phyloP scores from a whole-genome alignment of 2,113 vertebrate species.

The Kryptolebias marmoratus region DNA sequence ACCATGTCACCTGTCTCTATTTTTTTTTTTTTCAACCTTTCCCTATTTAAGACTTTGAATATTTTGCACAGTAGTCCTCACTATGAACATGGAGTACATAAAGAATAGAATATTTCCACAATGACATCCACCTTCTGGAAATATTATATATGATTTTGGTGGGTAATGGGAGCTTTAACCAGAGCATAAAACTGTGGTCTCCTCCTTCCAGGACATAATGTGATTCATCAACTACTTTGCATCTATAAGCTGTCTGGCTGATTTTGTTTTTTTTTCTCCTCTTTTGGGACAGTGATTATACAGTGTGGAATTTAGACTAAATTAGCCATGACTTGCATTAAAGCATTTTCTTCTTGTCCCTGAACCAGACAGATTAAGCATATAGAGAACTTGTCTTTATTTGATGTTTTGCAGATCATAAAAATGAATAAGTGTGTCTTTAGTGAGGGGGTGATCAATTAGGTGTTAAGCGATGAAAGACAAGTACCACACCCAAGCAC shows the following conservation, averaged over 20 bases:
- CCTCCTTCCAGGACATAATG: slow-evolving; percentile 49
- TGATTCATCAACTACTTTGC: slow-evolving; percentile 71
- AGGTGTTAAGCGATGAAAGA: slow-evolving; percentile 44
- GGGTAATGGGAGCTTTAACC: slow-evolving; percentile 29
- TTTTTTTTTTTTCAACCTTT: too few relatives aligned
- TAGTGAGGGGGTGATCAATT: slow-evolving; percentile 41
- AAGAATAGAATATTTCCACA: slow-evolving; percentile 47
- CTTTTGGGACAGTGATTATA: slow-evolving; percentile 63
- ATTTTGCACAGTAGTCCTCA: slow-evolving; percentile 31
- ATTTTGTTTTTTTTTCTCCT: slow-evolving; percentile 34
- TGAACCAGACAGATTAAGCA: slow-evolving; percentile 15
- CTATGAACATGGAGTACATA: slow-evolving; percentile 31
- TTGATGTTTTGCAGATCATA: slow-evolving; percentile 45
- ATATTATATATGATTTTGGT: slow-evolving; percentile 53
- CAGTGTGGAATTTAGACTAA: slow-evolving; percentile 55
- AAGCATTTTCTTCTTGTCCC: slow-evolving; percentile 39
- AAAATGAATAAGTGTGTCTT: slow-evolving; percentile 40
- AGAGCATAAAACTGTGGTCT: slow-evolving; percentile 56
- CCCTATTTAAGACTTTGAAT: slow-evolving; percentile 15
- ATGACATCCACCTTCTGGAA: slow-evolving; percentile 63
- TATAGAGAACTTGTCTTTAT: slow-evolving; percentile 32
- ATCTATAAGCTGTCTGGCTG: slow-evolving; percentile 69
- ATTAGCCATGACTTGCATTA: slow-evolving; percentile 64
- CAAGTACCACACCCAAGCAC: slow-evolving; percentile 20
- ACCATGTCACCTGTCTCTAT: too few relatives aligned